These are phyloP conservation scores for Artemia sinica DNA, from an alignment of 2,888 invertebrate genomes.

Conservation along the genomic window DNA sequence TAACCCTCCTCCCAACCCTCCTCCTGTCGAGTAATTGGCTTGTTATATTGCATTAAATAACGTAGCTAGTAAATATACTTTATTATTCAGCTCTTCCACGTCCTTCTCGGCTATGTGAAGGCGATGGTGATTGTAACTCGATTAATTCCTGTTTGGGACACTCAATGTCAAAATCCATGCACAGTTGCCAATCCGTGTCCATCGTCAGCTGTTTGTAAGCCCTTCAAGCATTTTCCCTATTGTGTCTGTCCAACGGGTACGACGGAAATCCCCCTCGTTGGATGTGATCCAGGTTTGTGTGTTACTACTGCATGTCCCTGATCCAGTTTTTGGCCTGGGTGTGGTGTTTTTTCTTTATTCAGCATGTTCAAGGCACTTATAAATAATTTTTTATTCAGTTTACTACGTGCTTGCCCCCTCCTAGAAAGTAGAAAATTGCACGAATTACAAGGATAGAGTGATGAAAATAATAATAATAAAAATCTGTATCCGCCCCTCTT, in stretches of 20 bases:
- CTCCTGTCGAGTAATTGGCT: no score
- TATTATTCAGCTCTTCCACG: constrained; percentile 25
- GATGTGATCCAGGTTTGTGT: constrained; percentile 27
- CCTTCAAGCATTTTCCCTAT: constrained; percentile 29
- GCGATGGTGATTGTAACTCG: constrained; percentile 29
- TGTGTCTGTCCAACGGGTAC: constrained; percentile 30
- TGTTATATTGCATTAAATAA: no score
- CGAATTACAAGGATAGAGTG: no score
- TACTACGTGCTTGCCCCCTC: no score
- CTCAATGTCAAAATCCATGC: constrained; percentile 32
- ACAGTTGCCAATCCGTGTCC: constrained; percentile 30
- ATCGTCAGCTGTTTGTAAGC: constrained; percentile 29
- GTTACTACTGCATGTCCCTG: constrained; percentile 1
- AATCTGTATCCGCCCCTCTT: no score
- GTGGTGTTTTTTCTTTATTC: neutral
- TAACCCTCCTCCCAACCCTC: no score
- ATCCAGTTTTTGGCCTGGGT: neutral
- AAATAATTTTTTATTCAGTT: no score
- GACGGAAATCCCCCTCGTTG: constrained; percentile 28
- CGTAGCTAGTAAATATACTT: no score
- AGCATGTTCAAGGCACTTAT: no score
- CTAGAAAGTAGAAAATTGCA: no score
- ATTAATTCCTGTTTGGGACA: constrained; percentile 29
- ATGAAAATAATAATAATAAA: no score
- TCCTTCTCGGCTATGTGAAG: constrained; percentile 28